Conservation (phyloP, 1,140 invertebrate species). For the Drosophila watanabei region DNA sequence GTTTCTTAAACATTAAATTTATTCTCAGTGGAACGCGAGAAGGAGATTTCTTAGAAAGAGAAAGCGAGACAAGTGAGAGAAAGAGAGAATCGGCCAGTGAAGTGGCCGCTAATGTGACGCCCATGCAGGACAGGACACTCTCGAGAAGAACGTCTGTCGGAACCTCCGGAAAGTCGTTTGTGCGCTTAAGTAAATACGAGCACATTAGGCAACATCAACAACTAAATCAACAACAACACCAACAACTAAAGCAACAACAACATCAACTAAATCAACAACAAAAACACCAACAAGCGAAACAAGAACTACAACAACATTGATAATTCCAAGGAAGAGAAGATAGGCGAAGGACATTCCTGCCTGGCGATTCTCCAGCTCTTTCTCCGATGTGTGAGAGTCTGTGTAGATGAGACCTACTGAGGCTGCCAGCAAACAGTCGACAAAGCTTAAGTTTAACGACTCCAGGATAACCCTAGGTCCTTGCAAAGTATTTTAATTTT, state of each 20-base stretch:
- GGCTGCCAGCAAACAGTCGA: conserved; percentile 19
- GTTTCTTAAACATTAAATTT: not conserved
- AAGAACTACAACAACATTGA: not conserved
- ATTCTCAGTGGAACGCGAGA: not conserved
- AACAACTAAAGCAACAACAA: not conserved
- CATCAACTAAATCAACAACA: conserved; percentile 6
- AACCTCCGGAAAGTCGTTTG: conserved; percentile 45
- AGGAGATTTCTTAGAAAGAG: not conserved
- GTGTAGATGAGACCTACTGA: conserved; percentile 35
- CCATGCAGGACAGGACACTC: conserved; percentile 12
- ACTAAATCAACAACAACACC: not conserved
- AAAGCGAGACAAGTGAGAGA: conserved; percentile 1
- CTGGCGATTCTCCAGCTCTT: not conserved
- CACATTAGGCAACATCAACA: conserved; percentile 53
- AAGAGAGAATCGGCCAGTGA: not conserved
- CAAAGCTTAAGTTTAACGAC: not conserved
- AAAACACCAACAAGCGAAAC: not conserved
- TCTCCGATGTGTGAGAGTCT: conserved; percentile 4
- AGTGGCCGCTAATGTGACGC: conserved; percentile 42
- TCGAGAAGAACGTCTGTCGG: not conserved
- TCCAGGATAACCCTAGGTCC: not conserved
- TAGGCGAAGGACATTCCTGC: not conserved
- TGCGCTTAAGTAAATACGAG: conserved; percentile 62
- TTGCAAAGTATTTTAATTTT: no score
- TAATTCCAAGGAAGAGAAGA: not conserved